These are phyloP conservation scores for Sanderia malayensis DNA, from an alignment of 30 jellyfish, hydroid and myxozoan genomes.

Conservation along the genomic window DNA sequence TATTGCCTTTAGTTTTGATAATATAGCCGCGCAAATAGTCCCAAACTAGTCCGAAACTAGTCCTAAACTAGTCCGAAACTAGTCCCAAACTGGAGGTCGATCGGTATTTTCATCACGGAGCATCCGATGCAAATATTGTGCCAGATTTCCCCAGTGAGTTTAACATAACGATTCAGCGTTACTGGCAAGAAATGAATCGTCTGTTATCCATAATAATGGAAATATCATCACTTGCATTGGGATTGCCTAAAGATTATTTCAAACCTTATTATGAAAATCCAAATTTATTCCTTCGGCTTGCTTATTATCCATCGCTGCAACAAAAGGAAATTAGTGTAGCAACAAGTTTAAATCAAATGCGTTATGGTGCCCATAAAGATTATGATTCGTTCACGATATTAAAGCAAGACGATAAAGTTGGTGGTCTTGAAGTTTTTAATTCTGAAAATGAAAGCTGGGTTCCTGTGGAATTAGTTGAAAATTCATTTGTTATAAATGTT, in stretches of 20 bases:
- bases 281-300: constrained; percentile 27
- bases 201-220: constrained; percentile 27
- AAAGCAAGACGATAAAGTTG: constrained; percentile 40
- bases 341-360: constrained; percentile 24
- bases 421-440: constrained; percentile 22
- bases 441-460: constrained; percentile 21
- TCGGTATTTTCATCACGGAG: constrained; percentile 42
- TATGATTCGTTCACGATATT: constrained; percentile 38
- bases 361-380: constrained; percentile 56
- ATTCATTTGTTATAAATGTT: constrained; percentile 34
- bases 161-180: constrained; percentile 13
- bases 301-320: constrained; percentile 52
- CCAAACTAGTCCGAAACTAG: too few species aligned
- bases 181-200: constrained; percentile 8
- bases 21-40: too few species aligned
- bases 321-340: too few species aligned
- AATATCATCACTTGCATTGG: constrained; percentile 47
- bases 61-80: too few species aligned
- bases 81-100: too few species aligned
- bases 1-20: too few species aligned
- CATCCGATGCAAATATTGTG: constrained; percentile 10
- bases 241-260: constrained; percentile 33
- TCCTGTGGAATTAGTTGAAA: constrained; percentile 16
- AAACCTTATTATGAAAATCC: constrained; percentile 15
- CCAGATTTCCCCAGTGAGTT: constrained; percentile 28